Conservation (phyloP, 2,888 invertebrate species). For the Drosophila paranaensis region DNA sequence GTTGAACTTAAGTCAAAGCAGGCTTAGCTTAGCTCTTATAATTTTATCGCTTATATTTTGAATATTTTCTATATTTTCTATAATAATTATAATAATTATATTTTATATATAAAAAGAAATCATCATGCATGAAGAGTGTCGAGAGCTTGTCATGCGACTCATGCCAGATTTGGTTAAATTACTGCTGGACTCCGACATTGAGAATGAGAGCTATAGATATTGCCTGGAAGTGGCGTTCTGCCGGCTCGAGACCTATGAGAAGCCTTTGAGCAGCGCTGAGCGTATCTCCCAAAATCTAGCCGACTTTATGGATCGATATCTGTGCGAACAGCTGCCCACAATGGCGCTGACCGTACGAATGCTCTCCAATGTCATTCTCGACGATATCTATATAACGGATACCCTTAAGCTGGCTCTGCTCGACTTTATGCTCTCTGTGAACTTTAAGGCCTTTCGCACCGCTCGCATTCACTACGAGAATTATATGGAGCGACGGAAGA, state of each 20-base stretch:
- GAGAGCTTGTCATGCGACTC: neutral
- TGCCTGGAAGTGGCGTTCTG: conserved; percentile 9
- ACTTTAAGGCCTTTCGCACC: conserved; percentile 32
- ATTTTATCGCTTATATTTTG: conserved; percentile 7
- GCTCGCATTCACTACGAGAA: neutral
- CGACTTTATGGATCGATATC: conserved; percentile 41
- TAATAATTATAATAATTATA: conserved; percentile 16
- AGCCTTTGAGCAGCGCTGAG: neutral
- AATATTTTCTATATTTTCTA: neutral
- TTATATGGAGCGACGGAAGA: neutral
- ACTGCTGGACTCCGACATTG: conserved; percentile 6
- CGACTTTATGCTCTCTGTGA: conserved; percentile 53
- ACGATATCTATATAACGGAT: conserved; percentile 2
- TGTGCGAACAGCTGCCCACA: conserved; percentile 14
- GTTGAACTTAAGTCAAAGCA: neutral
- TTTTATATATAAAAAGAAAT: conserved; percentile 13
- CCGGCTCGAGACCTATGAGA: neutral
- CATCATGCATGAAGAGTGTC: neutral
- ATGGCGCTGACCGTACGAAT: conserved; percentile 24
- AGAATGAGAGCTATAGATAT: neutral
- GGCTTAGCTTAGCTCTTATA: conserved; percentile 18
- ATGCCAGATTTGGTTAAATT: conserved; percentile 33
- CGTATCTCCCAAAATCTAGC: conserved; percentile 14
- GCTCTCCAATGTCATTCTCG: conserved; percentile 37
- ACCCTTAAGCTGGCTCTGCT: conserved; percentile 28